Conservation (phyloP, 2,888 invertebrate species). For the Cataglyphis rosenhaueri region DNA sequence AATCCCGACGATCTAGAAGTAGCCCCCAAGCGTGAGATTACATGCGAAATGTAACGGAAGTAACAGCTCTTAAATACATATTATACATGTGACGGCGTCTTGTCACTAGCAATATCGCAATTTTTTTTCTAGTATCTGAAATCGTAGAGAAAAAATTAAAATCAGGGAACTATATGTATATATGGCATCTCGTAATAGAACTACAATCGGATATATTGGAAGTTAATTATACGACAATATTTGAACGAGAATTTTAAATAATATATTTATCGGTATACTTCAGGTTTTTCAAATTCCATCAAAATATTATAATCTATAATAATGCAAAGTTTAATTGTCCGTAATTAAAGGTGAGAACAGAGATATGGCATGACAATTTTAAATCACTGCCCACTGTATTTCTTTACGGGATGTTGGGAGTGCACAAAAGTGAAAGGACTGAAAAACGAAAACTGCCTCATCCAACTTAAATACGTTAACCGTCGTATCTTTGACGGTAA, state of each 20-base stretch:
- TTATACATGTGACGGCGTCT: slow-evolving; percentile 18
- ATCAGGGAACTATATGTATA: not conserved
- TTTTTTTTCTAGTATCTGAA: slow-evolving; percentile 7
- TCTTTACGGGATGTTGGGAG: slow-evolving; percentile 44
- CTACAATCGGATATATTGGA: slow-evolving; percentile 25
- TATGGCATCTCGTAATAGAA: slow-evolving; percentile 38
- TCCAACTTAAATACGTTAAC: slow-evolving; percentile 70
- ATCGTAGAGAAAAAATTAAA: slow-evolving; percentile 1
- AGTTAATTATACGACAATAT: not conserved
- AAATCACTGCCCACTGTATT: slow-evolving; percentile 23
- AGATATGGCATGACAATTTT: slow-evolving; percentile 7
- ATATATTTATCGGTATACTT: not conserved
- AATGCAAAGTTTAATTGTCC: slow-evolving; percentile 21
- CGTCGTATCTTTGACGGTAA: slow-evolving; percentile 62
- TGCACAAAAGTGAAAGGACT: slow-evolving; percentile 60
- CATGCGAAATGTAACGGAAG: slow-evolving; percentile 37
- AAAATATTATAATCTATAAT: not conserved
- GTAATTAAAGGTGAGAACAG: not conserved
- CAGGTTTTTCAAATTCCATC: not conserved
- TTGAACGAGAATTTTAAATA: not conserved
- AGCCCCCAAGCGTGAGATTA: slow-evolving; percentile 42
- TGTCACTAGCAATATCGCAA: slow-evolving; percentile 34
- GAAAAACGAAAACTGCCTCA: slow-evolving; percentile 78
- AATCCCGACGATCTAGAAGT: slow-evolving; percentile 47
- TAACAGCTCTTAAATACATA: slow-evolving; percentile 35